These are phyloP conservation scores for Phycodurus eques DNA, from an alignment of 2,113 vertebrate species.

Conservation along the genomic window DNA sequence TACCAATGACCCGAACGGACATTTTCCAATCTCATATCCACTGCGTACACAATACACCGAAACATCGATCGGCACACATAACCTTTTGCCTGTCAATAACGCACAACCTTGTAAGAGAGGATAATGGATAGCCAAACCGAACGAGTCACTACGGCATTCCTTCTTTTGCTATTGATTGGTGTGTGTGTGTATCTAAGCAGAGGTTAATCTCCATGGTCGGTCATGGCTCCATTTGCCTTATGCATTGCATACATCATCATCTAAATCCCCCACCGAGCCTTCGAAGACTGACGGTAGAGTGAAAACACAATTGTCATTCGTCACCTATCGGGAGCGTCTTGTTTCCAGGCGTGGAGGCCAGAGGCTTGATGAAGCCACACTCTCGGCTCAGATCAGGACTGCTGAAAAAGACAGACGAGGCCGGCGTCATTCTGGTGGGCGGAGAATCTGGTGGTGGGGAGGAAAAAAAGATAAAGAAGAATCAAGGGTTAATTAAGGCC, in stretches of 20 bases:
- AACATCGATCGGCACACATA: conserved; percentile 52
- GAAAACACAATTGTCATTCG: neutral
- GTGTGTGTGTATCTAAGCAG: conserved; percentile 10
- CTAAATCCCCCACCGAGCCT: neutral
- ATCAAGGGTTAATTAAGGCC: neutral
- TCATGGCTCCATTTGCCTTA: conserved; percentile 32
- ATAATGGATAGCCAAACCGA: conserved; percentile 58
- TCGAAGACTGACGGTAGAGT: neutral
- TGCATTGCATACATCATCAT: conserved; percentile 1
- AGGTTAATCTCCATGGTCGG: conserved; percentile 54
- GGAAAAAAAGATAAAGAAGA: conserved; percentile 16
- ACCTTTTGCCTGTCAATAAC: conserved; percentile 58
- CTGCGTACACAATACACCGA: conserved; percentile 45
- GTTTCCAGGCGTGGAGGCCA: conserved; percentile 80
- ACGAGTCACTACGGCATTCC: conserved; percentile 67
- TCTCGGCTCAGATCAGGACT: conserved; percentile 81
- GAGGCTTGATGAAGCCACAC: conserved; percentile 84
- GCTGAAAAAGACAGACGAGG: conserved; percentile 82
- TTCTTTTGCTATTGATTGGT: conserved; percentile 54
- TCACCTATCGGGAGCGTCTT: conserved; percentile 88
- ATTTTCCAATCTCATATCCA: conserved; percentile 57
- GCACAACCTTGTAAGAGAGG: conserved; percentile 57
- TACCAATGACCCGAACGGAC: conserved; percentile 38
- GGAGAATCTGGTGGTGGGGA: conserved; percentile 78
- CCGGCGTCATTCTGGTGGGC: conserved; percentile 75